phyloP scores from a whole-genome alignment of 1,140 invertebrate species.

The Drosophila persimilis region DNA sequence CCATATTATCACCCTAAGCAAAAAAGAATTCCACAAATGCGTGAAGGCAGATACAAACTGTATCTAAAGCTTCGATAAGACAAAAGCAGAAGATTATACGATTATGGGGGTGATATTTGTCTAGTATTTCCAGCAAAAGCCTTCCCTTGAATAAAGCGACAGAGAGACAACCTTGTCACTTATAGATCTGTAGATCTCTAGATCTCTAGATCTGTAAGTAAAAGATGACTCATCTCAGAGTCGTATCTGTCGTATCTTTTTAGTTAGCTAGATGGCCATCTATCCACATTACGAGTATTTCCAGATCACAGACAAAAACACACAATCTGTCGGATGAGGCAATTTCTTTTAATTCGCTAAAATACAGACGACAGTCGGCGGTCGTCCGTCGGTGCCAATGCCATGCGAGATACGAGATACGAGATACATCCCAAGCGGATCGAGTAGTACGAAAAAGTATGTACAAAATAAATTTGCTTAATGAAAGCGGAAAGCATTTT shows the following conservation, averaged over 20 bases:
- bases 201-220: too few species aligned
- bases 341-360: conserved; percentile 80
- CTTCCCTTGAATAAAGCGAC: conserved; percentile 32
- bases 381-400: too few species aligned
- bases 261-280: conserved; percentile 51
- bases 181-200: conserved; percentile 1
- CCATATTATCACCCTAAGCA: background rate
- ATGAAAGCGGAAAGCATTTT: conserved; percentile 67
- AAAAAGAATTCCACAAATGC: conserved; percentile 1
- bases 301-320: conserved; percentile 9
- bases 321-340: conserved; percentile 62
- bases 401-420: too few species aligned
- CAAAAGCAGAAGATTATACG: background rate
- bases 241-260: conserved; percentile 11
- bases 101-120: background rate
- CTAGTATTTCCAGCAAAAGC: conserved; percentile 2
- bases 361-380: conserved; percentile 42
- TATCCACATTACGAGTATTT: conserved; percentile 45
- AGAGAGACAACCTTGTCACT: conserved; percentile 3
- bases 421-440: too few species aligned
- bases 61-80: conserved; percentile 6
- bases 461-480: conserved; percentile 65
- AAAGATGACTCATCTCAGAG: conserved; percentile 17
- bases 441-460: conserved; percentile 25
- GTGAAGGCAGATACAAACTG: too few species aligned